Conservation (phyloP, 2,113 vertebrate species). For the Phrynosoma blainvillii region DNA sequence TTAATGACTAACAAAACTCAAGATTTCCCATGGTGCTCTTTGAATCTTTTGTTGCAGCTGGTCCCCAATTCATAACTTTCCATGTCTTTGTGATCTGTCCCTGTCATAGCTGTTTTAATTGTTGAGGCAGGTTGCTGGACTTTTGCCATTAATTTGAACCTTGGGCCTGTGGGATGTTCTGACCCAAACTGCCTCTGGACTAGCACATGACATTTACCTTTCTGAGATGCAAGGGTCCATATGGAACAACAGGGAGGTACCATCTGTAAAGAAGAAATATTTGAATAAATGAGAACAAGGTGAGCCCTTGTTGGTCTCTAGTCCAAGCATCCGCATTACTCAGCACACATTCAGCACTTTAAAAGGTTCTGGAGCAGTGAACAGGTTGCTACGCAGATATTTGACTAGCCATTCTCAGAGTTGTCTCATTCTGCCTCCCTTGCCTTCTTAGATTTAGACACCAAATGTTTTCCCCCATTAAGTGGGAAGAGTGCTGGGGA, state of each 20-base stretch:
- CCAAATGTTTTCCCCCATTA: no score
- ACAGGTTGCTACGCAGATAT: neutral
- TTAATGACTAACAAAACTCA: no score
- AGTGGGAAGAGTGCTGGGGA: neutral
- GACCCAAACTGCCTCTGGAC: neutral
- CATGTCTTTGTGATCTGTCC: neutral
- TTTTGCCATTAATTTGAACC: neutral
- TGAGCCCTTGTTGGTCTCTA: neutral
- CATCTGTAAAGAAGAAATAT: slow-evolving; percentile 14
- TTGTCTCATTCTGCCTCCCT: neutral
- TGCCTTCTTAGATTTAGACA: neutral
- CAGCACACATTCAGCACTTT: neutral
- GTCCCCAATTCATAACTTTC: neutral
- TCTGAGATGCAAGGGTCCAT: slow-evolving; percentile 16
- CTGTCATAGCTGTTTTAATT: neutral
- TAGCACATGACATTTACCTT: neutral
- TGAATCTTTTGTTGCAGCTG: neutral
- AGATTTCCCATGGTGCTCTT: neutral
- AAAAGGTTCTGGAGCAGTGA: neutral
- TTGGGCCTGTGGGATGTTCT: neutral
- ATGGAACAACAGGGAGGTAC: neutral
- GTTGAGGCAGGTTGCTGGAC: neutral
- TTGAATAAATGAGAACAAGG: neutral
- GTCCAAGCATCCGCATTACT: neutral
- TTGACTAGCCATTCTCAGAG: neutral